Evolutionary conservation across 2,797 vertebrate species (phyloP).

Genomic region (Ceyx erithaca): DNA sequence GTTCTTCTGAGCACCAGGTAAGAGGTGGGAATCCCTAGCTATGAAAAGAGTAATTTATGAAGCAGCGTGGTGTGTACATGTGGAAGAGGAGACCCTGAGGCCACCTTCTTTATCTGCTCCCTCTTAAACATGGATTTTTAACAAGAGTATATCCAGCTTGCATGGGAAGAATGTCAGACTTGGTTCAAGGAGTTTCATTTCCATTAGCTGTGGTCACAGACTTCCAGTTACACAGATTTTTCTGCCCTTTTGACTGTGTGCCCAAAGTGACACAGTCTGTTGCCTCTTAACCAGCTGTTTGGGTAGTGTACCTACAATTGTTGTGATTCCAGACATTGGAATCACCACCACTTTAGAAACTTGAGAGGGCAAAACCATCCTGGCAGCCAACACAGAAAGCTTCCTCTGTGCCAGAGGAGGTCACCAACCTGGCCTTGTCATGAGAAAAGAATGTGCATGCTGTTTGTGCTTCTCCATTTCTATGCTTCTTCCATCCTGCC

Average conservation of each 20-base stretch:
- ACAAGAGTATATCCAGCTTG: not conserved
- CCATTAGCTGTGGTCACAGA: not conserved
- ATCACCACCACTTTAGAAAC: conserved; percentile 27
- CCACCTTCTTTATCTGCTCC: not conserved
- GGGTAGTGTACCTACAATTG: conserved; percentile 3
- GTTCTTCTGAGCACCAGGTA: not conserved
- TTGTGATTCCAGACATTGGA: conserved; percentile 12
- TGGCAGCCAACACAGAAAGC: conserved; percentile 1
- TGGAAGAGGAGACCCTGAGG: not conserved
- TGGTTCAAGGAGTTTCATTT: not conserved
- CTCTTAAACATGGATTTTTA: not conserved
- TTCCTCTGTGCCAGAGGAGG: conserved; percentile 14
- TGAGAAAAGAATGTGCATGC: conserved; percentile 13
- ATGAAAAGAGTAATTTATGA: not conserved
- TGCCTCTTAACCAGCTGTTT: conserved; percentile 25
- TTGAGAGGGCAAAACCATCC: conserved; percentile 10
- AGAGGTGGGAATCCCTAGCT: not conserved
- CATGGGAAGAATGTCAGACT: not conserved
- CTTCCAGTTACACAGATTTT: not conserved
- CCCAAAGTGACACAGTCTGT: conserved; percentile 31
- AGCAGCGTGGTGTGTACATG: not conserved
- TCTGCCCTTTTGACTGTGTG: not conserved
- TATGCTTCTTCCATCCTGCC: not conserved
- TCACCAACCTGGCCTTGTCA: conserved; percentile 41
- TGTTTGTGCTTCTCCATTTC: not conserved